Conservation (phyloP, 2,113 vertebrate species). For the Hydrolagus affinis region DNA sequence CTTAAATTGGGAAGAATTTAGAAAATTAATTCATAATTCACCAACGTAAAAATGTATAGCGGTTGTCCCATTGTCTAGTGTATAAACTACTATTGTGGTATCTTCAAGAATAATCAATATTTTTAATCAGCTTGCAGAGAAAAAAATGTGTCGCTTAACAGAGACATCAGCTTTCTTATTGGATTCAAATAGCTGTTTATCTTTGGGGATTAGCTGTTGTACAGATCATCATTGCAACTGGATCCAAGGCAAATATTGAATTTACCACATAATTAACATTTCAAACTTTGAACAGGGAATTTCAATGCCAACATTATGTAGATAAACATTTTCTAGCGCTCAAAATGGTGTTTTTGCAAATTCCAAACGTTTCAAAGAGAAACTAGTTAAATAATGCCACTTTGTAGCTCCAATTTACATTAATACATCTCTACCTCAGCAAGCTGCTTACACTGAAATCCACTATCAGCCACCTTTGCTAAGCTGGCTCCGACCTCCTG, state of each 20-base stretch:
- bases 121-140: not conserved
- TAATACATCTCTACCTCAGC: too few relatives aligned
- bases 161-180: not conserved
- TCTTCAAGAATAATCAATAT: not conserved
- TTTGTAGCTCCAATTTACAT: not conserved
- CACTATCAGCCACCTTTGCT: too few relatives aligned
- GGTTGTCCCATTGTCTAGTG: not conserved
- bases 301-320: not conserved
- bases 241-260: not conserved
- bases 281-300: not conserved
- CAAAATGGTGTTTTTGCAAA: not conserved
- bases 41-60: not conserved
- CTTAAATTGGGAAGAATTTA: not conserved
- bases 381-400: not conserved
- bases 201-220: constrained; percentile 2
- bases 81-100: not conserved
- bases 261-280: not conserved
- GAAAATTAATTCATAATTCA: not conserved
- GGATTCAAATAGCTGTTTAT: not conserved
- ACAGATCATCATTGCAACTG: not conserved
- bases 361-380: not conserved
- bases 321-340: not conserved
- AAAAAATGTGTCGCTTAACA: not conserved
- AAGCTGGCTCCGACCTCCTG: too few relatives aligned
- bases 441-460: too few relatives aligned